Conservation (phyloP, 2,113 vertebrate species). For the Sclerurus mexicanus region DNA sequence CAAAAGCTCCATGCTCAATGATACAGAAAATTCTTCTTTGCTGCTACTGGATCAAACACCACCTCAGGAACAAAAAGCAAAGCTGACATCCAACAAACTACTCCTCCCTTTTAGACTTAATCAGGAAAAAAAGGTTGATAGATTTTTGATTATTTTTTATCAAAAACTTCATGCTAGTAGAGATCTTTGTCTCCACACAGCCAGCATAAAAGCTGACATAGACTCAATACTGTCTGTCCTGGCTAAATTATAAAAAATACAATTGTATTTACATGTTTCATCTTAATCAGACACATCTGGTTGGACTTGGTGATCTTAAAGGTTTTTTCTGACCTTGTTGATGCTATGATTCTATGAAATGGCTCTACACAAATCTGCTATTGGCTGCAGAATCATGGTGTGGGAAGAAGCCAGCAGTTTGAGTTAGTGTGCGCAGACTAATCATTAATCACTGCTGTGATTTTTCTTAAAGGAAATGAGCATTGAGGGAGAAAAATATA, state of each 20-base stretch:
- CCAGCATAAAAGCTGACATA: neutral
- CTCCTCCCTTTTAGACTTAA: neutral
- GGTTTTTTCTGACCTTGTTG: neutral
- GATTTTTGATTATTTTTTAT: neutral
- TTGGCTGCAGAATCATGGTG: neutral
- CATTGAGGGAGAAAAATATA: neutral
- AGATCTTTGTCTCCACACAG: neutral
- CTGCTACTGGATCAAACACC: neutral
- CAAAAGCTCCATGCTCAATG: neutral
- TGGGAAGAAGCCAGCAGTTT: neutral
- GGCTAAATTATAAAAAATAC: neutral
- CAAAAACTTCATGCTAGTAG: neutral
- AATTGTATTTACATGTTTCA: neutral
- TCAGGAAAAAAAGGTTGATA: neutral
- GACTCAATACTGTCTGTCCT: neutral
- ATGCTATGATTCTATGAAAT: neutral
- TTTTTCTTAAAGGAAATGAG: neutral
- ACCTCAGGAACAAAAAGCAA: neutral
- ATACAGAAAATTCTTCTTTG: neutral
- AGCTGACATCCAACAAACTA: neutral
- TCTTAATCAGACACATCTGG: neutral
- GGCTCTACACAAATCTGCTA: neutral
- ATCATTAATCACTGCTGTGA: neutral
- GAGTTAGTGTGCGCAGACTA: neutral
- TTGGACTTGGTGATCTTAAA: neutral